phyloP scores from a whole-genome alignment of 2,797 vertebrate genomes.

The Sphenodon punctatus region DNA sequence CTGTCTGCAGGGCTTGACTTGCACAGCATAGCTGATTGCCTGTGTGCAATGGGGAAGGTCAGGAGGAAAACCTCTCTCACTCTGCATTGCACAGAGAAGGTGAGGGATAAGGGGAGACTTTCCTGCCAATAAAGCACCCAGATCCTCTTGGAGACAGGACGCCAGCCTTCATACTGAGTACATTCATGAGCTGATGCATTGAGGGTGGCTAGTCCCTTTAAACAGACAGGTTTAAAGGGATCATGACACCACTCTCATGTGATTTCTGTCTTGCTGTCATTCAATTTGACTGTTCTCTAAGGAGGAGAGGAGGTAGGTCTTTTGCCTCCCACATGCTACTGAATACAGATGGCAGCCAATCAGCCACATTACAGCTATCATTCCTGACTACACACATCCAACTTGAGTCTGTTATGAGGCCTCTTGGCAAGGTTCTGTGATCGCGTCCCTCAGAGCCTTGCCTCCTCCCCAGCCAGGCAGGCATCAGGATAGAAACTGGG shows the following conservation, averaged over 20 bases:
- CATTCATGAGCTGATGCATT: not conserved
- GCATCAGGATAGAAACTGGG: not conserved
- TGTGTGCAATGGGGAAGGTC: not conserved
- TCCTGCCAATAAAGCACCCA: slow-evolving; percentile 28
- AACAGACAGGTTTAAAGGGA: no score
- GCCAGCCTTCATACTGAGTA: not conserved
- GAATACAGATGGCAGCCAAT: not conserved
- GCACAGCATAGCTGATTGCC: not conserved
- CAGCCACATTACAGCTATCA: no score
- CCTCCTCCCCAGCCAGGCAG: not conserved
- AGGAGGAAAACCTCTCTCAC: not conserved
- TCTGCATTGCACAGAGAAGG: not conserved
- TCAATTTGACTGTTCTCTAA: not conserved
- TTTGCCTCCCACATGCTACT: not conserved
- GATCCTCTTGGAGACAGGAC: slow-evolving; percentile 1
- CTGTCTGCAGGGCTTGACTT: not conserved
- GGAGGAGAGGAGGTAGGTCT: not conserved
- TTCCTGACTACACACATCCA: no score
- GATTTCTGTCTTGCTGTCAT: not conserved
- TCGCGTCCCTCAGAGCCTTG: no score
- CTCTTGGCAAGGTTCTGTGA: no score
- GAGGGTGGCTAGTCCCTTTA: no score
- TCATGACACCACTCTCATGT: not conserved
- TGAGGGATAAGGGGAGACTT: not conserved
- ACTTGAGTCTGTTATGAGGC: no score